A percentile compares a stretch with the other conserved stretches of the same genome.
phyloP scores from a whole-genome alignment of 2,888 invertebrate genomes.

The Lasioglossum marginatum region DNA sequence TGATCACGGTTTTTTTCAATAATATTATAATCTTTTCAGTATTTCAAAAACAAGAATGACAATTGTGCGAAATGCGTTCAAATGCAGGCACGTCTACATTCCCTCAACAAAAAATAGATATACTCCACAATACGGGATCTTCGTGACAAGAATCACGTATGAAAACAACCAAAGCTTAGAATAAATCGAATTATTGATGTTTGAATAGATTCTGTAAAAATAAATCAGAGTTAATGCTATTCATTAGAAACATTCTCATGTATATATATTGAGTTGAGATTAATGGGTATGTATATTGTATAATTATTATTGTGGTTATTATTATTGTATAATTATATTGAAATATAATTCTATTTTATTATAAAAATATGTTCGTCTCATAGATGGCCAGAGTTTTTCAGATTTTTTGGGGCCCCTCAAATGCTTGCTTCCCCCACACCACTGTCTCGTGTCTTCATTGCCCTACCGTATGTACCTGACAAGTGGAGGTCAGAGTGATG shows the following conservation, averaged over 20 bases:
- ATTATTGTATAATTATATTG: too few species aligned
- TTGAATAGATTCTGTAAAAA: neutral
- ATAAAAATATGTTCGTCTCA: neutral
- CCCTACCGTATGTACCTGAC: too few species aligned
- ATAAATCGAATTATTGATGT: neutral
- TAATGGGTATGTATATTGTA: conserved; percentile 11
- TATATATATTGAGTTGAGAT: conserved; percentile 3
- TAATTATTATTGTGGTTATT: too few species aligned
- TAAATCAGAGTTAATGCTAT: neutral
- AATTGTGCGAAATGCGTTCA: conserved; percentile 43
- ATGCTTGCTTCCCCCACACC: too few species aligned
- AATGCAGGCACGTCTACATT: neutral
- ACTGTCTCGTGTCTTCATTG: too few species aligned
- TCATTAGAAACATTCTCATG: neutral
- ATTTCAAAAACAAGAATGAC: conserved; percentile 3
- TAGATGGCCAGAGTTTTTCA: neutral
- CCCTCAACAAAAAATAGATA: neutral
- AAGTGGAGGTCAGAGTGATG: too few species aligned
- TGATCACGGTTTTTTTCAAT: neutral
- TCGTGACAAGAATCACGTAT: neutral
- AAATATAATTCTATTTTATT: conserved; percentile 10
- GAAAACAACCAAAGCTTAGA: neutral
- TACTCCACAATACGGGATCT: neutral
- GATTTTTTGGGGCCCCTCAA: too few species aligned
- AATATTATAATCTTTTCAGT: conserved; percentile 30